Evolutionary conservation across 2,888 invertebrate genomes (phyloP), one percentile per base, ranked within the genome.

Genomic region (Yponomeuta evonymella): DNA sequence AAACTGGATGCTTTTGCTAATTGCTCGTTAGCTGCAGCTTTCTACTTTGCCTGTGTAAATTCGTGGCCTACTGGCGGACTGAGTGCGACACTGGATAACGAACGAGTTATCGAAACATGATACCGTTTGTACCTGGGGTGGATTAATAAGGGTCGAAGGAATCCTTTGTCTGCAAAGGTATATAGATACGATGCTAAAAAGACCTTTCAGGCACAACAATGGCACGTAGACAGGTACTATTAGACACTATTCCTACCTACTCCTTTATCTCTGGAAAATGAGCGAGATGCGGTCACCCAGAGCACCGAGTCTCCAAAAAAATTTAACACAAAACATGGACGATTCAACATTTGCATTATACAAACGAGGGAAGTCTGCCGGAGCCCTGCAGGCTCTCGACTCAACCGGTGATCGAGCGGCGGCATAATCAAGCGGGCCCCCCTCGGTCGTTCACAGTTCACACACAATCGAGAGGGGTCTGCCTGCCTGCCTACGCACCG

Each of bases 391-490:
- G 79, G 77, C 77, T 81, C 86, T 86, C 87, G 51, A 58, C 43
- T 43, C 43, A 83, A 85, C 82, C 84, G 82, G 79, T 83, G 86
- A 88, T 86, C 87, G 83, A 83, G 86, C 79, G 85, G 83, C 83
- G 81, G 87, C 82, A 90, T 90, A 91, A 91, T 90, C 90, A 87
- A 82, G 84, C 85, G 80, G 78, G 85, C 85, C 83, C 90, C 90
- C 90, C 87, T 87, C 84, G 83, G 30, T n/a, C 75, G 82, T 84
- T 88, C 90, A 89, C 90, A 89, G 91, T 91, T 90, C 90, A 90
- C 90, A 90, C 89, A 90, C 87, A 88, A 87, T 86, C 86, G 87
- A 85, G 84, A 74, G 76, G 83, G 86, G 83, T 84, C 83, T 87
- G 84, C 84, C 86, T 87, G 84, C 84, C 87, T 87, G 84, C 88